These are phyloP conservation scores for Frankliniella intonsa DNA, from an alignment of 2,888 invertebrate genomes.

Conservation along the genomic window DNA sequence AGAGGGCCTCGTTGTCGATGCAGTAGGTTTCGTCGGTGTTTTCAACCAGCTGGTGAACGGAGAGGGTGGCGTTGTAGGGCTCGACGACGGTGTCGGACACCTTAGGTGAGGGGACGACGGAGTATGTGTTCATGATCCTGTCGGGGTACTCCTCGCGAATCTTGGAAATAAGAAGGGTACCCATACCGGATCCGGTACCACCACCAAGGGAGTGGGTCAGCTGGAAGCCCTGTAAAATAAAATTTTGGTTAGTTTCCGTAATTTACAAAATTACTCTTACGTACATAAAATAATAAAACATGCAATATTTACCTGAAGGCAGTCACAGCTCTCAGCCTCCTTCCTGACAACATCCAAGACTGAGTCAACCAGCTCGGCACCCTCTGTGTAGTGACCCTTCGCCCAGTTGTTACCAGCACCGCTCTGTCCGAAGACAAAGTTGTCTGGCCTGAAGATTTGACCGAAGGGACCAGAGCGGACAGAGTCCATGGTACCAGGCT, in stretches of 20 bases:
- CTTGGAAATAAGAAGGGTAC: conserved; percentile 78
- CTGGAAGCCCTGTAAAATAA: conserved; percentile 61
- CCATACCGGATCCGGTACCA: conserved; percentile 85
- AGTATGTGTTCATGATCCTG: conserved; percentile 80
- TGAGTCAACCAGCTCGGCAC: conserved; percentile 56
- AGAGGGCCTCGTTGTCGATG: conserved; percentile 61
- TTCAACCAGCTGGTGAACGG: conserved; percentile 58
- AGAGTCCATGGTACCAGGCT: conserved; percentile 69
- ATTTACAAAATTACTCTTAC: conserved; percentile 43
- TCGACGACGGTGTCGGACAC: conserved; percentile 63
- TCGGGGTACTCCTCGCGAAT: conserved; percentile 84
- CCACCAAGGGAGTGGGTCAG: conserved; percentile 79
- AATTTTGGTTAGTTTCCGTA: background rate
- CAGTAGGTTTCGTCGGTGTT: conserved; percentile 61
- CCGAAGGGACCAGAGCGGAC: conserved; percentile 64
- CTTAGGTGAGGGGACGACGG: conserved; percentile 79
- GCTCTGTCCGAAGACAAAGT: conserved; percentile 59
- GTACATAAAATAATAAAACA: conserved; percentile 27
- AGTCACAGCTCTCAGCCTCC: conserved; percentile 57
- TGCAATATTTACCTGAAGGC: conserved; percentile 48
- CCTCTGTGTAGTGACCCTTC: conserved; percentile 59
- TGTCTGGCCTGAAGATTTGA: conserved; percentile 64
- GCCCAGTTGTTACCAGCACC: conserved; percentile 53
- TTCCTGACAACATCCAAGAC: conserved; percentile 51
- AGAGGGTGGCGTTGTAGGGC: conserved; percentile 61